Conservation (phyloP, 2,797 vertebrate species). For the Pseudochirops corinnae region DNA sequence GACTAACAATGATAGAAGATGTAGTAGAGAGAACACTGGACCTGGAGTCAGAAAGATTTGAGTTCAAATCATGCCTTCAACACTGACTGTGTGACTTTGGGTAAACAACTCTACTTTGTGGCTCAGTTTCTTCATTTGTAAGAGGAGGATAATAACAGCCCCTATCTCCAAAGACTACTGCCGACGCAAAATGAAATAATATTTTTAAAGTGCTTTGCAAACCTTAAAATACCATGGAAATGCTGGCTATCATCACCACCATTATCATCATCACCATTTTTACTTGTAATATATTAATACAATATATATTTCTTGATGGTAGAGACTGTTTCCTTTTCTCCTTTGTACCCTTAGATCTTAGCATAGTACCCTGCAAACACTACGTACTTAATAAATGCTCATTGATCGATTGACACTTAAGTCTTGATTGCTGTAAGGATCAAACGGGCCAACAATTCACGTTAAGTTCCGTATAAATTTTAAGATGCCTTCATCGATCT, state of each 20-base stretch:
- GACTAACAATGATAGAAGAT: background rate
- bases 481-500: background rate
- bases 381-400: background rate
- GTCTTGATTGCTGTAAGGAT: background rate
- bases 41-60: background rate
- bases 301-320: background rate
- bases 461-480: background rate
- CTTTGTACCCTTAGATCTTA: background rate
- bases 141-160: background rate
- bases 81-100: background rate
- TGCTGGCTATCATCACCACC: background rate
- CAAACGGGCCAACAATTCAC: background rate
- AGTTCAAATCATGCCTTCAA: background rate
- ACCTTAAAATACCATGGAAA: background rate
- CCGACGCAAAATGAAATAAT: background rate
- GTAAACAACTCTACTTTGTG: background rate
- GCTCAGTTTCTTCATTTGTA: background rate
- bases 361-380: background rate
- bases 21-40: background rate
- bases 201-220: background rate
- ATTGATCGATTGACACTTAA: background rate
- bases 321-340: background rate
- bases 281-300: background rate
- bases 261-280: background rate
- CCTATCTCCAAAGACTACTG: background rate